Conservation (phyloP, 2,888 invertebrate species). For the Idaea straminata region DNA sequence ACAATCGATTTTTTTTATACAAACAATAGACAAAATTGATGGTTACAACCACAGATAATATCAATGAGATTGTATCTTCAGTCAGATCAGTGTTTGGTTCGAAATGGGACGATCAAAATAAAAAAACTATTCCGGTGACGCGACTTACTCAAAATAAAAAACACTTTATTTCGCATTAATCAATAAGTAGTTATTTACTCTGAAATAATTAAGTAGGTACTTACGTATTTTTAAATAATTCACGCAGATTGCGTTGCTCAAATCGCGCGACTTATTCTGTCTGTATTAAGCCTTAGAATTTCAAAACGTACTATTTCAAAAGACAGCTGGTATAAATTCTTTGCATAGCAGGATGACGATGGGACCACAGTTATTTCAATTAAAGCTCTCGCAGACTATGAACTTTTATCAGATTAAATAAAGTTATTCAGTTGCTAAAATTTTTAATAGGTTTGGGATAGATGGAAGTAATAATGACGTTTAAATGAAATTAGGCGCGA, state of each 20-base stretch:
- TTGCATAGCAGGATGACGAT: not conserved
- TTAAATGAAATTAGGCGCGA: too few relatives aligned
- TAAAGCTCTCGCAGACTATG: not conserved
- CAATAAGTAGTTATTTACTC: too few relatives aligned
- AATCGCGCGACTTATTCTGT: not conserved
- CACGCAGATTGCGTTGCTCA: not conserved
- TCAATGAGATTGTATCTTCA: too few relatives aligned
- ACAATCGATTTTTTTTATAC: too few relatives aligned
- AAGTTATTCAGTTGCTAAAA: not conserved
- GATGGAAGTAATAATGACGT: too few relatives aligned
- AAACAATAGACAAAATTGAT: too few relatives aligned
- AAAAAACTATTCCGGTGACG: too few relatives aligned
- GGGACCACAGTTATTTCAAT: constrained; percentile 1
- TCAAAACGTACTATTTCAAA: not conserved
- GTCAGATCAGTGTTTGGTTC: too few relatives aligned
- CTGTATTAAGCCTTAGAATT: not conserved
- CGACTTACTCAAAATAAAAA: too few relatives aligned
- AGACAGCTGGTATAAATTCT: not conserved
- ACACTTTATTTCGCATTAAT: too few relatives aligned
- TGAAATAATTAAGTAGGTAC: not conserved
- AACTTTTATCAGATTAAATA: not conserved
- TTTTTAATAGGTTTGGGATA: not conserved
- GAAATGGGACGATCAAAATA: too few relatives aligned
- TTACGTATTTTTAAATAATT: not conserved
- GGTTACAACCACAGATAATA: too few relatives aligned